A percentile compares a stretch with the other conserved stretches of the same genome.
Evolutionary conservation across 2,797 vertebrate genomes (phyloP).

Genomic region (Epinephelus awoara): DNA sequence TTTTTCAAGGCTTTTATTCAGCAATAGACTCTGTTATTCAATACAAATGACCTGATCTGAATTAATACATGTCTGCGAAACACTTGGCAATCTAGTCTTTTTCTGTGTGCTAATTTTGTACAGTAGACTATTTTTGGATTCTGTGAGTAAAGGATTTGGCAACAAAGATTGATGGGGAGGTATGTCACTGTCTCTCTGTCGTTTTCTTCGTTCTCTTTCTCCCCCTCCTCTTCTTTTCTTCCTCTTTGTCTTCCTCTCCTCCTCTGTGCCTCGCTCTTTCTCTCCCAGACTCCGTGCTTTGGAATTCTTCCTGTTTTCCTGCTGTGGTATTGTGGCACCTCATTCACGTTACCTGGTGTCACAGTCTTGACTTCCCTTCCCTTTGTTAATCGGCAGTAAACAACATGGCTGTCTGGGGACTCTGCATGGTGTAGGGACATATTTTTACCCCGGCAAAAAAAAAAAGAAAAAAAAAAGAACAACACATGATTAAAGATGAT

Average conservation of each 20-base stretch:
- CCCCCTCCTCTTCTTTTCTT: slow-evolving; percentile 32
- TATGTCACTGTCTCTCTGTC: slow-evolving; percentile 15
- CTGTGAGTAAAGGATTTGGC: slow-evolving; percentile 22
- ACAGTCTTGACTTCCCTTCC: slow-evolving; percentile 83
- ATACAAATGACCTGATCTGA: background rate
- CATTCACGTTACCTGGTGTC: slow-evolving; percentile 84
- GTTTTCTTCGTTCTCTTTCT: slow-evolving; percentile 22
- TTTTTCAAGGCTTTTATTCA: background rate
- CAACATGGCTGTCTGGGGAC: slow-evolving; percentile 87
- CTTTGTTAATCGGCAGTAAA: slow-evolving; percentile 90
- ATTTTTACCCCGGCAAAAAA: slow-evolving; percentile 79
- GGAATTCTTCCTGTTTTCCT: slow-evolving; percentile 72
- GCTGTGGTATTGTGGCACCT: slow-evolving; percentile 77
- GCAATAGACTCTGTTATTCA: background rate
- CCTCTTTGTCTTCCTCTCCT: slow-evolving; percentile 32
- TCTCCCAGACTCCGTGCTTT: slow-evolving; percentile 66
- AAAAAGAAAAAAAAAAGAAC: slow-evolving; percentile 44
- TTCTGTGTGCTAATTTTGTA: slow-evolving; percentile 28
- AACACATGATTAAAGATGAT: slow-evolving; percentile 86
- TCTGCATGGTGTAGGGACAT: slow-evolving; percentile 80
- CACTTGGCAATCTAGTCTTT: background rate
- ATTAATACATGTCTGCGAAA: slow-evolving; percentile 7
- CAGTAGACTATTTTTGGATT: slow-evolving; percentile 21
- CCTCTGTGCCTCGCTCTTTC: slow-evolving; percentile 16
- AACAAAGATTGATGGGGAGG: slow-evolving; percentile 31